Conservation (phyloP, 1,140 invertebrate genomes). For the Drosophila tani region DNA sequence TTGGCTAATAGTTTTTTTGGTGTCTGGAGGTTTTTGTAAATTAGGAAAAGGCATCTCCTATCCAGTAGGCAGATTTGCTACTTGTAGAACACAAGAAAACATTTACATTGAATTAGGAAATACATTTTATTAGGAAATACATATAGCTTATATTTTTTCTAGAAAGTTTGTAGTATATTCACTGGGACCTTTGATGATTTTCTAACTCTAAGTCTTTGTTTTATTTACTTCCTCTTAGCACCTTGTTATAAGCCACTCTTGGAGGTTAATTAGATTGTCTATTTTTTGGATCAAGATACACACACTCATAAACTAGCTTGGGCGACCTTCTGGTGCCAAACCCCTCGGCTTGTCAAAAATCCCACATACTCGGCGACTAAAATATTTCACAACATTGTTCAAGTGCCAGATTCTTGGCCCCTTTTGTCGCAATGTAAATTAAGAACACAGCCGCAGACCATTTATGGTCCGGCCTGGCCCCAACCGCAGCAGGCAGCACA, state of each 20-base stretch:
- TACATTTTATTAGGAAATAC: neutral
- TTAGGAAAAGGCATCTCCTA: too few species aligned
- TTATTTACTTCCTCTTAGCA: neutral
- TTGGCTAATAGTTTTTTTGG: neutral
- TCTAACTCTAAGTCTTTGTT: neutral
- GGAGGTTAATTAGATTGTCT: conserved; percentile 23
- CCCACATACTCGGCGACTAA: conserved; percentile 53
- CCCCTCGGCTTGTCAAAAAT: conserved; percentile 42
- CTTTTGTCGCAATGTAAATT: conserved; percentile 72
- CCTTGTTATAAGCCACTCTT: conserved; percentile 2
- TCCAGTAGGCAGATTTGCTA: too few species aligned
- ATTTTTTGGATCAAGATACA: conserved; percentile 10
- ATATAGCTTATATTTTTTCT: neutral
- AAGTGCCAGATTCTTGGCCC: conserved; percentile 55
- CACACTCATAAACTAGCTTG: neutral
- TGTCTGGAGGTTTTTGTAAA: neutral
- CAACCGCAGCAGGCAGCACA: conserved; percentile 21
- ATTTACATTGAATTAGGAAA: neutral
- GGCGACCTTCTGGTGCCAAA: conserved; percentile 44
- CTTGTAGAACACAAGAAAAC: too few species aligned
- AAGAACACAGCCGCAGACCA: conserved; percentile 56
- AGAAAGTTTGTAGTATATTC: neutral
- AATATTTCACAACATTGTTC: conserved; percentile 70
- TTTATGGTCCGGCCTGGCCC: conserved; percentile 65
- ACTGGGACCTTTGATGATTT: neutral